Percentiles rank a stretch among this genome's conserved stretches.
Evolutionary conservation across 2,113 vertebrate genomes (phyloP).

Genomic region (Nothobranchius kuhntae): DNA sequence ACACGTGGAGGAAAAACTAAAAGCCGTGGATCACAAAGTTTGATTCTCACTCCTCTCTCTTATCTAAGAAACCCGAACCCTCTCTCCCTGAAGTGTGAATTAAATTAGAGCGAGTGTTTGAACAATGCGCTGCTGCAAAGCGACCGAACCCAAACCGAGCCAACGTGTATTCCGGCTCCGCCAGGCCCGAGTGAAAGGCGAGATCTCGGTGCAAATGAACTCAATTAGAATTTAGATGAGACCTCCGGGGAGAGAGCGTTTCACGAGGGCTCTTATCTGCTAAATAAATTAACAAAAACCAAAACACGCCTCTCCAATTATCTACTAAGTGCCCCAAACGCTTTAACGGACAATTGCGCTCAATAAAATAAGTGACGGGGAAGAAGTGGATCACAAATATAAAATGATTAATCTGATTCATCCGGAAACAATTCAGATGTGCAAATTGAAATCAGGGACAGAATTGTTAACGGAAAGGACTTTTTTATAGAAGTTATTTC

Average conservation of each 20-base stretch:
- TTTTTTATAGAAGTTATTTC: not conserved
- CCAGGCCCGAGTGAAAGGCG: conserved; percentile 44
- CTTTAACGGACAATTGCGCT: conserved; percentile 58
- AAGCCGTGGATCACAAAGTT: not conserved
- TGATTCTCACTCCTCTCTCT: not conserved
- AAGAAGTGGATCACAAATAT: conserved; percentile 51
- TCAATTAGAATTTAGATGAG: conserved; percentile 82
- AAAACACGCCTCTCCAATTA: conserved; percentile 81
- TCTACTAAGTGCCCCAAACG: conserved; percentile 64
- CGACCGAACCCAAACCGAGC: conserved; percentile 1
- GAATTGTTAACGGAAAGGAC: not conserved
- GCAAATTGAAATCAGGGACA: not conserved
- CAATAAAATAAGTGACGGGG: conserved; percentile 5
- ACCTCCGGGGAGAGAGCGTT: conserved; percentile 75
- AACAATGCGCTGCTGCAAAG: conserved; percentile 33
- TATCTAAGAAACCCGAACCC: too few species aligned
- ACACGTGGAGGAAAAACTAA: not conserved
- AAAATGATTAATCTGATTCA: conserved; percentile 44
- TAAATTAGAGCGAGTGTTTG: conserved; percentile 50
- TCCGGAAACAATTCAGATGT: not conserved
- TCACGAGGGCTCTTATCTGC: conserved; percentile 74
- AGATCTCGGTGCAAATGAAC: conserved; percentile 78
- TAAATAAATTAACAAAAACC: conserved; percentile 79
- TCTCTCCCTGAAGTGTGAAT: conserved; percentile 34
- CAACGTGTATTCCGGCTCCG: conserved; percentile 59